Evolutionary conservation across 2,797 vertebrate species (phyloP), one percentile per base, ranked within the genome.

Genomic region (Poeciliopsis presidionis): DNA sequence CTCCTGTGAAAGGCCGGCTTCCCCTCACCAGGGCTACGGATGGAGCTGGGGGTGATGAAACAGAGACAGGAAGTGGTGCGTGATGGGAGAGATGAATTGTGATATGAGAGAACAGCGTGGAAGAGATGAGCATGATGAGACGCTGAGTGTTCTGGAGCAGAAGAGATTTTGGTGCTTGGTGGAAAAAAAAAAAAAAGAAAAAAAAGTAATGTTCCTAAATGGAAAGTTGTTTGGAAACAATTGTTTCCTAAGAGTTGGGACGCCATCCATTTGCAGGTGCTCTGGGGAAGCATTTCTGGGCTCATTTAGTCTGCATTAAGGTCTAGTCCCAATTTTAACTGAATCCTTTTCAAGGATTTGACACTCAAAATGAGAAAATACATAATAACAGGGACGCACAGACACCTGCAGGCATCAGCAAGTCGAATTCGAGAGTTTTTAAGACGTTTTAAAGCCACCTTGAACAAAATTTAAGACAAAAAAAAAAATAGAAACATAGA

Each of bases 1-100:
- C 98, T 97, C 94, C 97, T 97, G 95, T 98, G 97, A 96, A 97
- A 95, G 93, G 96, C 96, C 91, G 95, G 95, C 94, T 96, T 98
- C 94, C 93, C 92, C 93, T 97, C 96, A 91, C 96, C 96, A 91
- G 95, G 94, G 94, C 94, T 92, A 93, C 91, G 95, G 91, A 95
- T 85, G 95, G 96, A 96, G 95, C 97, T 99, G 96, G 95, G 97
- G 96, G 96, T 95, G 95, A 97, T 95, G 92, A 91, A 94, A 74
- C 30, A 79, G 73, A 89, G 80, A 85, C 43, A 86, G 71, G 69
- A 84, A 84, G 80, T 74, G 72, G 79, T 74, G 73, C 81, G 78
- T 76, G 73, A 85, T 85, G 83, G 85, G 83, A 84, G 69, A 92
- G 76, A 85, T 78, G 77, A 83, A 57, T 55, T 65, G 67, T 49